A percentile compares a stretch with the other conserved stretches of the same genome.
These are phyloP conservation scores for Drosophila kokeensis DNA, from an alignment of 2,888 invertebrate species.

Conservation along the genomic window DNA sequence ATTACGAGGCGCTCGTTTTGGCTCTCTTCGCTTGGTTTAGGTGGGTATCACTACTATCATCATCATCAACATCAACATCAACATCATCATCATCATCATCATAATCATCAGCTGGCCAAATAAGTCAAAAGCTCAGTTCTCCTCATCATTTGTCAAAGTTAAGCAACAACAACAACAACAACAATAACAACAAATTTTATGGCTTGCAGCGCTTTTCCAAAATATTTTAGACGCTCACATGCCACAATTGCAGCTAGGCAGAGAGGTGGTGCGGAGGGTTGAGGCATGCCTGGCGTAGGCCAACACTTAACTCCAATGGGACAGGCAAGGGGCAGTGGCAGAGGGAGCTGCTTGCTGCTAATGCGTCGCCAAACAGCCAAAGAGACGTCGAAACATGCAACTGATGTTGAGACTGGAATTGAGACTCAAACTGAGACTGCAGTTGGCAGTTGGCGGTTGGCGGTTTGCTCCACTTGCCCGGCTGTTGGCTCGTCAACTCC, in stretches of 20 bases:
- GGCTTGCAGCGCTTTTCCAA: slow-evolving; percentile 60
- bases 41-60: slow-evolving; percentile 20
- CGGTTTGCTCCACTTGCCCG: slow-evolving; percentile 45
- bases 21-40: slow-evolving; percentile 39
- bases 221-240: slow-evolving; percentile 58
- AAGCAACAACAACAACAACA: slow-evolving; percentile 43
- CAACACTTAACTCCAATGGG: slow-evolving; percentile 50
- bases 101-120: slow-evolving; percentile 57
- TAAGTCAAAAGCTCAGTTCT: slow-evolving; percentile 42
- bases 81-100: slow-evolving; percentile 34
- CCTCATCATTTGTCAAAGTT: slow-evolving; percentile 77
- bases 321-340: slow-evolving; percentile 10
- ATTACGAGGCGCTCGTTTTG: slow-evolving; percentile 67
- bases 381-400: slow-evolving; percentile 42
- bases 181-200: slow-evolving; percentile 28
- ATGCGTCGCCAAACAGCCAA: slow-evolving; percentile 53
- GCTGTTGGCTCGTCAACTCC: not conserved
- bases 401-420: slow-evolving; percentile 6
- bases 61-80: slow-evolving; percentile 16
- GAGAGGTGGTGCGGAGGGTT: not conserved
- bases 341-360: slow-evolving; percentile 27
- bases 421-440: slow-evolving; percentile 8
- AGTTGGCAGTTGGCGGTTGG: not conserved
- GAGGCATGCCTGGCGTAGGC: slow-evolving; percentile 56
- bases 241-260: slow-evolving; percentile 37